Conservation (phyloP, 1,140 invertebrate species). For the Scylla paramamosain region DNA sequence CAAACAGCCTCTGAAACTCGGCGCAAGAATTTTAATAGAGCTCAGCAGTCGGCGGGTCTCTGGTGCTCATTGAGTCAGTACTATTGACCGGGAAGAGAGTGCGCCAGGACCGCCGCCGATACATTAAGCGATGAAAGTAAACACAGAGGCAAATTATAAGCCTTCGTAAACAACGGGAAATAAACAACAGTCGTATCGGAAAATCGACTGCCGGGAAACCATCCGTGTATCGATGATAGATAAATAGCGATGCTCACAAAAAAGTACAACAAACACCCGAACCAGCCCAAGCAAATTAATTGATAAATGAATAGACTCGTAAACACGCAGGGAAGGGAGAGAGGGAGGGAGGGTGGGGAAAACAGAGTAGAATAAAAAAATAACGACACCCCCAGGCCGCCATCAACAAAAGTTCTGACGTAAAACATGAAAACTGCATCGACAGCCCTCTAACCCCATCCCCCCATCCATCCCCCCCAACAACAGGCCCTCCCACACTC, state of each 20-base stretch:
- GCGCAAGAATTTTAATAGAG: slow-evolving; percentile 5
- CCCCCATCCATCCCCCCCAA: neutral
- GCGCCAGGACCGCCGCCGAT: neutral
- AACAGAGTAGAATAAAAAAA: slow-evolving; percentile 16
- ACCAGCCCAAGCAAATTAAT: neutral
- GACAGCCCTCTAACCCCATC: neutral
- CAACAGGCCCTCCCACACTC: too few species aligned
- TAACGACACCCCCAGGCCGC: neutral
- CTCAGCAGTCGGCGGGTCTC: neutral
- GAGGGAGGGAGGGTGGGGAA: neutral
- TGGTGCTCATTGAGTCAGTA: neutral
- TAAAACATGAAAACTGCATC: slow-evolving; percentile 23
- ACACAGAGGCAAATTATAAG: slow-evolving; percentile 10
- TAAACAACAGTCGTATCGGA: neutral
- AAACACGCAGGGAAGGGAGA: too few species aligned
- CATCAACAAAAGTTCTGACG: slow-evolving; percentile 14
- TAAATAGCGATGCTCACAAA: slow-evolving; percentile 2
- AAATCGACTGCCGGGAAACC: neutral
- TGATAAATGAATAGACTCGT: neutral
- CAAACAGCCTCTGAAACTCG: neutral
- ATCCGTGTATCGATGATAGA: slow-evolving; percentile 1
- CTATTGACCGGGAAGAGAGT: neutral
- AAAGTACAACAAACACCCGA: too few species aligned
- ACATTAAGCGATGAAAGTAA: neutral
- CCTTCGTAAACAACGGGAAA: neutral